Conservation (phyloP, 2,113 vertebrate species). For the Picathartes gymnocephalus region DNA sequence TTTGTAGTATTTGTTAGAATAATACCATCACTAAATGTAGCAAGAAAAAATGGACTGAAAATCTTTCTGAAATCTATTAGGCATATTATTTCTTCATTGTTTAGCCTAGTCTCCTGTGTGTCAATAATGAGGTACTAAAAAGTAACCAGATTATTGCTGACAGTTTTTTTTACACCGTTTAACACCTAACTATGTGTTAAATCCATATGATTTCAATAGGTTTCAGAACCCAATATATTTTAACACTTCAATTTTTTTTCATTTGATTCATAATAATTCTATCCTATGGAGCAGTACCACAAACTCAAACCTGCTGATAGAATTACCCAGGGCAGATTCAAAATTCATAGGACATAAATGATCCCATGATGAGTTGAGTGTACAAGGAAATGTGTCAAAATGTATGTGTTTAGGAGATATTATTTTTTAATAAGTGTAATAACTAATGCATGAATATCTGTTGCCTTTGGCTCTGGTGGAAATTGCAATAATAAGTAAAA, state of each 20-base stretch:
- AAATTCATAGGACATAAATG: neutral
- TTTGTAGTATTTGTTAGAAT: neutral
- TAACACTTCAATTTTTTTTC: neutral
- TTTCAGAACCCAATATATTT: neutral
- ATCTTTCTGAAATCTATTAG: neutral
- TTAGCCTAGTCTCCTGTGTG: neutral
- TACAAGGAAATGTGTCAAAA: neutral
- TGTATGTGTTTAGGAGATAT: neutral
- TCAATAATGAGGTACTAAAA: conserved; percentile 27
- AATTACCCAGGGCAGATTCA: neutral
- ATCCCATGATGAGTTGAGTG: neutral
- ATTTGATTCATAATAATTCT: neutral
- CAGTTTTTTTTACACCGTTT: neutral
- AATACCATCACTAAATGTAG: neutral
- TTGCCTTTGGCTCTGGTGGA: neutral
- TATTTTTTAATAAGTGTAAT: neutral
- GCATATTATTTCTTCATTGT: neutral
- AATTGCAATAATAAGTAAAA: neutral
- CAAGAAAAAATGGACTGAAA: neutral
- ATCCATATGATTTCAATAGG: neutral
- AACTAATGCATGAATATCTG: neutral
- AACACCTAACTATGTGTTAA: neutral
- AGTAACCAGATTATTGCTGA: conserved; percentile 3
- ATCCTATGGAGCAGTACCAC: neutral
- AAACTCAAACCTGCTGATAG: neutral